Base-by-base conservation (phyloP, 2,113 vertebrate species). In the Ophthalmolycus amberensis region DNA sequence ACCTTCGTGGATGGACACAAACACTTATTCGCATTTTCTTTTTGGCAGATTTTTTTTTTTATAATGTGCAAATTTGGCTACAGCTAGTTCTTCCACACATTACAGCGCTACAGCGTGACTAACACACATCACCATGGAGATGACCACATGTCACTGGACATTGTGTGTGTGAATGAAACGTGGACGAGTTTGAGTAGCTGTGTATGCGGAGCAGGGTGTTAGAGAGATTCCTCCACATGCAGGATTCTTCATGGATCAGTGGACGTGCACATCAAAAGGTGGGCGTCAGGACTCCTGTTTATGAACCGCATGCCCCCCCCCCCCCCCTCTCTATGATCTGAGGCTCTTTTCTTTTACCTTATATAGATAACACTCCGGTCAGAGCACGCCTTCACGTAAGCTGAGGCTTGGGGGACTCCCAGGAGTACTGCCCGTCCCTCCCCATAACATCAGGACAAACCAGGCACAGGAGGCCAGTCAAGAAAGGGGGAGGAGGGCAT, bases 231-330 rank as follows among this genome's bases (percentile, higher is more conserved):
- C 15, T 82, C 37, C 59, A 3, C 66, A 69, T 48, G 74, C 4
- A 37, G 15, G 67, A 64, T 73, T 37, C 50, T 18, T 59, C 63
- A 50, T 50, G 48, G 80, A 78, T 82, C 62, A 32, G 77, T 66
- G 85, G 80, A 68, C 9, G 68, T 50, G 59, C 82, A 85, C 92
- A 93, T 93, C 90, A 93, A 93, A 94, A 7, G 86, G 32, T 73
- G 62, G 50, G 69, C 68, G 44, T 20, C 65, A 42, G 66, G 20
- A 34, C 68, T 87, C 15, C 6, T 92, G 88, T 91, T 92, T 92
- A 70, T 91, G 59, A 93, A 94, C 92, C 85, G 88, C 92, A 8
- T 89, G 64, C 68, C 38, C 78, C 71, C 75, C 42, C 42, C 52
- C 59, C 58, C 74, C 40, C 42, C 48, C 59, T 48, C 81, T 60